Conservation (phyloP, 35 echinoderm and acorn worm genomes). For the Amphiura filiformis region DNA sequence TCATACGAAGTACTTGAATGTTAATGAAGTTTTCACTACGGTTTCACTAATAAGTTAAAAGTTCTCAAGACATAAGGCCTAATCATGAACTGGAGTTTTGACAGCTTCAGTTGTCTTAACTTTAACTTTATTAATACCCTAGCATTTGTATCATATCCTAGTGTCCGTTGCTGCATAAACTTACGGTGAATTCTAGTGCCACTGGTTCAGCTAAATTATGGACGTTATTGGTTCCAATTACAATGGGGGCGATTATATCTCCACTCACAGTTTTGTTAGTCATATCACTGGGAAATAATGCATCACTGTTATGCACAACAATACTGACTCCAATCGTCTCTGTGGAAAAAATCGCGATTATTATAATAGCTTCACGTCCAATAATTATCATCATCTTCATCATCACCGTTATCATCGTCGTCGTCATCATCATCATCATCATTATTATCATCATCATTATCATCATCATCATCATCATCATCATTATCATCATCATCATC, state of each 20-base stretch:
- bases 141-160: neutral
- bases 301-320: neutral
- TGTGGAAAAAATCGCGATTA: neutral
- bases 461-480: too few relatives aligned
- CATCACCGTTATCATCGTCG: too few relatives aligned
- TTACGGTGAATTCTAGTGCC: neutral
- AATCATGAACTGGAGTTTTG: too few relatives aligned
- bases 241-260: neutral
- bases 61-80: too few relatives aligned
- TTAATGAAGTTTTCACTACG: too few relatives aligned
- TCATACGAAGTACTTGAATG: too few relatives aligned
- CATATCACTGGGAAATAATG: neutral
- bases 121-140: neutral
- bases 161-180: neutral
- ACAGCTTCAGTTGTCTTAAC: neutral
- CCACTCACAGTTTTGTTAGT: neutral
- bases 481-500: too few relatives aligned
- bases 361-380: too few relatives aligned
- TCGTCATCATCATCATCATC: too few relatives aligned
- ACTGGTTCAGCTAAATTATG: neutral
- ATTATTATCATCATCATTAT: too few relatives aligned
- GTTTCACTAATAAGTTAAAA: too few relatives aligned
- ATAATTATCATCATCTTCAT: too few relatives aligned
- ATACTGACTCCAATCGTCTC: neutral
- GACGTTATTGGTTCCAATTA: neutral